Base-by-base conservation (phyloP, 2,888 invertebrate genomes). In the Arge pagana region DNA sequence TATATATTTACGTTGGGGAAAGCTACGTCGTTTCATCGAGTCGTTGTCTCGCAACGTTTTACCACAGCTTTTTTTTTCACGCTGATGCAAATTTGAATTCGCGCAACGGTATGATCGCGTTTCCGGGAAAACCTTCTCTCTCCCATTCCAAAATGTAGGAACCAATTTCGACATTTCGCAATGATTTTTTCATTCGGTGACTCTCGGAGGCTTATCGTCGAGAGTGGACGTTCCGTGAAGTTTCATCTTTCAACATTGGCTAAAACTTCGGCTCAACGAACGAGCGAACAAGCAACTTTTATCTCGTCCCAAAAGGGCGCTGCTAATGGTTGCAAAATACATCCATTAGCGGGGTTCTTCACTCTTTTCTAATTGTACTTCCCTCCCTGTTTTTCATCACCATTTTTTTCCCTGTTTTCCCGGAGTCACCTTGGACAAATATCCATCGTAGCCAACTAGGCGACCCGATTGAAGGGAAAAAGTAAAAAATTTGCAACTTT, bases 301-400 rank as follows among this genome's bases (percentile, higher is more conserved):
- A 55, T 55, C 55, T 53, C 53, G 13, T 43, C 49, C 50, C 21
- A 16, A 41, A 18, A n/a, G 45, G 40, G 48, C 45, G 30, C 21
- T 50, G 45, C 52, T 55, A 55, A 55, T 53, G 54, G 40, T 50
- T 50, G 50, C 35, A 30, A 55, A 55, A 55, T 52, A 48, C 51
- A 45, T 33, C 43, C 43, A 51, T 36, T 51, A 35, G 23, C 28
- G 35, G 13, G 13, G 26, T 21, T 33, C 24, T 45, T 33, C 21
- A 33, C 33, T 45, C 33, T 45, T 7, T 24, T 16, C 16, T 31
- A 45, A 45, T 33, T 45, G 31, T 45, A n/a, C n/a, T n/a, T n/a
- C n/a, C n/a, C n/a, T n/a, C n/a, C n/a, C n/a, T n/a, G n/a, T n/a
- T n/a, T 45, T 45, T 33, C 30, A 33, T 45, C 33, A 45, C 31